Base-by-base conservation (phyloP, 2,113 vertebrate genomes). In the Halichoeres trimaculatus region DNA sequence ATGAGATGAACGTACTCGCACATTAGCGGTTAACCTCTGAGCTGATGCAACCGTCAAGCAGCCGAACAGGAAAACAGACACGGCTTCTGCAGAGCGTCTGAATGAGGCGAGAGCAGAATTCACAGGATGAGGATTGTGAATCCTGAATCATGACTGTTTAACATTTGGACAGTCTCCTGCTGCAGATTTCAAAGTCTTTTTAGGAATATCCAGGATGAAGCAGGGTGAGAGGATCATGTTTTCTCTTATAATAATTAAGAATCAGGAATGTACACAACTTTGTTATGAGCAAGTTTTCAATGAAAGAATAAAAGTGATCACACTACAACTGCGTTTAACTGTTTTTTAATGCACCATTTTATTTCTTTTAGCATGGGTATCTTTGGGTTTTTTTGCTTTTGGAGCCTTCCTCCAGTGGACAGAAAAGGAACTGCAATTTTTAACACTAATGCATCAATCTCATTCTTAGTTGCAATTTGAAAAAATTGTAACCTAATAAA, bases 1-100 rank as follows among this genome's bases (percentile, higher is more conserved):
- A 54, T 48, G 67, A 14, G 40, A 55, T 22, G 53, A 56, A 40
- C 34, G 34, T 22, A 24, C 60, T 51, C 20, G 30, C 51, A 79
- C n/a, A 1, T 54, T 61, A 9, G 74, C 8, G 60, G 74, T 85
- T 74, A 77, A 81, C 69, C 69, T 70, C 58, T 38, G 35, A 36
- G 8, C 55, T 56, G 69, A 77, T 76, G 53, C 62, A 57, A 71
- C 38, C 54, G 5, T 10, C 34, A 47, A 10, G 19, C 63, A 43
- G 52, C 23, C 26, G 36, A 16, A 63, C 51, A 22, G 3, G 62
- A 38, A 68, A 63, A 40, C 52, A 19, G 36, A 22, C 23, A 41
- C 48, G 34, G 17, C 11, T 17, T 1, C 64, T 63, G 74, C 58
- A 51, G 51, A 24, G 0, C 1, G 26, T 50, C 52, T 30, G 40